Percentiles rank a stretch among this genome's conserved stretches.
phyloP scores from a whole-genome alignment of 2,113 vertebrate species.

The Cygnus buccinator region DNA sequence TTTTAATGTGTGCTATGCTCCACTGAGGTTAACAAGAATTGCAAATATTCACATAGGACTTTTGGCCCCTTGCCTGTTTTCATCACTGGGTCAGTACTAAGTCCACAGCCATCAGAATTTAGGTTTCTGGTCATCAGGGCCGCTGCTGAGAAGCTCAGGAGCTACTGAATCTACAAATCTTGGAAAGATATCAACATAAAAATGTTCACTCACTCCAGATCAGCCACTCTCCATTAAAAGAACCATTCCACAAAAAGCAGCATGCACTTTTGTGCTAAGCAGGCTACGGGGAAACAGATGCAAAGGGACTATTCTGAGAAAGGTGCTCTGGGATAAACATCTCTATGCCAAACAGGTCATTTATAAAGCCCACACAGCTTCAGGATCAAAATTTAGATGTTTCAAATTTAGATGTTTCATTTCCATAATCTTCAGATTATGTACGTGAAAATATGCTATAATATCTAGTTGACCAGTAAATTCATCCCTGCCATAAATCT shows the following conservation, averaged over 20 bases:
- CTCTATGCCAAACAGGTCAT: neutral
- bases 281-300: neutral
- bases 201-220: neutral
- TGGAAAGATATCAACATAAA: neutral
- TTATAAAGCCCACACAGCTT: neutral
- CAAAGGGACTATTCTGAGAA: neutral
- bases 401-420: neutral
- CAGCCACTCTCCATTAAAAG: neutral
- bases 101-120: slow-evolving; percentile 22
- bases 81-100: neutral
- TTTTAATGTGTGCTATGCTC: neutral
- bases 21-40: slow-evolving; percentile 45
- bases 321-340: neutral
- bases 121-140: neutral
- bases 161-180: neutral
- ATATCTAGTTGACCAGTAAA: neutral
- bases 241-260: neutral
- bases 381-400: neutral
- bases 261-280: neutral
- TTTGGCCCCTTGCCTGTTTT: slow-evolving; percentile 25
- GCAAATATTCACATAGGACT: slow-evolving; percentile 25
- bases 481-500: neutral
- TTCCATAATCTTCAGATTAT: neutral
- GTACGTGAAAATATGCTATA: neutral
- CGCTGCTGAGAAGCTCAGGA: neutral